Base-by-base conservation (phyloP, 2,797 vertebrate species). In the Spinibarbus caldwelli region DNA sequence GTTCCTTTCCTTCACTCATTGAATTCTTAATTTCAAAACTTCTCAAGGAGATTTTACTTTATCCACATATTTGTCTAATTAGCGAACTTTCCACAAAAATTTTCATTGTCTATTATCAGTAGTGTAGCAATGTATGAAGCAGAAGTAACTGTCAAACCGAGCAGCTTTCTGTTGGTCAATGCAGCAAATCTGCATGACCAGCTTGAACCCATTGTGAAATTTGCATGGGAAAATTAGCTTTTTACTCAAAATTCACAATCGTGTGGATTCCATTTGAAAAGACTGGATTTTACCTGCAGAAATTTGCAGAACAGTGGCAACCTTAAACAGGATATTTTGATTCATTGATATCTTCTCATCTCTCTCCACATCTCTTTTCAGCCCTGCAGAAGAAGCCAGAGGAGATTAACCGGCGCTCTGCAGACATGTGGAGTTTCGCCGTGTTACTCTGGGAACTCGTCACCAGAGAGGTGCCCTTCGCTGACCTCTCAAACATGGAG, bases 341-440 rank as follows among this genome's bases (percentile, higher is more conserved):
- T 49, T 26, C 9, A 15, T 57, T 68, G 23, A 1, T 26, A 36
- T 70, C 29, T 54, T n/a, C n/a, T n/a, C n/a, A n/a, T n/a, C n/a
- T n/a, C n/a, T n/a, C n/a, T n/a, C n/a, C n/a, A n/a, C n/a, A 11
- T 73, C 68, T 31, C 64, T 23, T 85, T 52, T 68, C 91, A 99
- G 98, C 97, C 29, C 90, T 99, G 86, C 98, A 99, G 94, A 99
- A 99, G 93, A 97, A 96, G 86, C 96, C 98, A 0, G 98, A 99
- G 91, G 98, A 99, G 89, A 99, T 99, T 81, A 99, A 99, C 91
- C 93, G 98, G 84, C 96, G 98, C 89, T 99, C 98, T 0, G 96
- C 97, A 0, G 98, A 99, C 92, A 99, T 99, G 98, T 99, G 98
- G 98, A 99, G 98, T 90, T 99, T 99, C 0, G 95, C 98, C 0